Percentiles rank a stretch among this genome's conserved stretches.
Evolutionary conservation across 37 sponge, comb jelly and placozoan genomes (phyloP).

Genomic region (Geodia barretti): DNA sequence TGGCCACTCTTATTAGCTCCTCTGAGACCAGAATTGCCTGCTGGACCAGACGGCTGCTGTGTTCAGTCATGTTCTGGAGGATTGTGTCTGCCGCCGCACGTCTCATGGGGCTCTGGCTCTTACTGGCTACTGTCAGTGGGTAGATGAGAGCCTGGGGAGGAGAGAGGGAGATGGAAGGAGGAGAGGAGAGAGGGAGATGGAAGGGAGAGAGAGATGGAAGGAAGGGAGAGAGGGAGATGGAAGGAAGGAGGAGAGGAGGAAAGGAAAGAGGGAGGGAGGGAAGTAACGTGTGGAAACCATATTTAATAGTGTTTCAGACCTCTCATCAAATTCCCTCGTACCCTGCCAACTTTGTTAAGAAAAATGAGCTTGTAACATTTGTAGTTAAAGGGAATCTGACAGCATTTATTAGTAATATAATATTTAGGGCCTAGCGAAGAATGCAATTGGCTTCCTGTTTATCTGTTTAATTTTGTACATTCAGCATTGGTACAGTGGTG

Average conservation of each 20-base stretch:
- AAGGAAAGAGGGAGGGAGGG: not conserved
- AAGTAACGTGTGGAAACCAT: too few relatives aligned
- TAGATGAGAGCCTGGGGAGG: conserved; percentile 89
- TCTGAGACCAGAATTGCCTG: conserved; percentile 96
- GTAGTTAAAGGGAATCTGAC: too few relatives aligned
- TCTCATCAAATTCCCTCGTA: too few relatives aligned
- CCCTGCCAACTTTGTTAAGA: too few relatives aligned
- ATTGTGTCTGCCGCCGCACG: conserved; percentile 83
- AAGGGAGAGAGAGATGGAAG: not conserved
- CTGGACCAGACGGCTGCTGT: conserved; percentile 82
- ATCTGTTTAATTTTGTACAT: too few relatives aligned
- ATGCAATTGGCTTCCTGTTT: too few relatives aligned
- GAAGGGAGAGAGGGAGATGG: conserved; percentile 16
- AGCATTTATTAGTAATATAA: too few relatives aligned
- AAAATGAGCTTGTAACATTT: too few relatives aligned
- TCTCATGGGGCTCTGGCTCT: conserved; percentile 63
- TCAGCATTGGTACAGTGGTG: too few relatives aligned
- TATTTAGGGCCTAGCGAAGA: too few relatives aligned
- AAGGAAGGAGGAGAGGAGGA: conserved; percentile 9
- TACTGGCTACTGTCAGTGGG: conserved; percentile 95
- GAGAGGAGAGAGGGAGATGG: not conserved
- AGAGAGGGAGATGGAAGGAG: not conserved
- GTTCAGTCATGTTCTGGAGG: conserved; percentile 87
- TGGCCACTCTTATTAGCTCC: conserved; percentile 97
- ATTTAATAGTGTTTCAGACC: too few relatives aligned